Evolutionary conservation across 1,140 invertebrate species (phyloP), one percentile per base, ranked within the genome.

Genomic region (Drosophila busckii): DNA sequence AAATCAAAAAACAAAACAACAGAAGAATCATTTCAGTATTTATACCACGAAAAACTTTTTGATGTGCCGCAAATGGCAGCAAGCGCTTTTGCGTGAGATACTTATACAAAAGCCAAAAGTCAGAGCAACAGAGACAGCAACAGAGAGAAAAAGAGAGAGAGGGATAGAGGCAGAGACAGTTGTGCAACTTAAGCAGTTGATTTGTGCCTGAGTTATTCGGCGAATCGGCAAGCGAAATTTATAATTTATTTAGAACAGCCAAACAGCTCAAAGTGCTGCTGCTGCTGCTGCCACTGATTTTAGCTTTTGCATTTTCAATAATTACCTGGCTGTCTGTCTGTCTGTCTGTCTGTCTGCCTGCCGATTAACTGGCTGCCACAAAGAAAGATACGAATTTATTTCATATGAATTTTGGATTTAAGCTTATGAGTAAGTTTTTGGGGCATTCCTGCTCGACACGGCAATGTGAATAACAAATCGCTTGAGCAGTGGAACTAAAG

Each of bases 211-310:
- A 71, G 75, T 68, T 68, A 68, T 78, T 78, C 73, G 59, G 44
- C 73, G 71, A 73, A 78, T 55, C 64, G 68, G 48, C 67, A 52
- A 68, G 50, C 58, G 28, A 55, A 80, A 80, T 66, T 80, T 68
- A 80, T 80, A 82, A 80, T 80, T 80, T 80, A 80, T 80, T 80
- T 80, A 82, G 75, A 82, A 80, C 75, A 52, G 55, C 17, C 19
- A 31, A 29, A 28, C 41, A 63, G 32, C 38, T 23, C n/a, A 48
- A 48, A 82, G 68, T 60, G 75, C 73, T 78, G 80, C 73, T 78
- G 73, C 66, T 61, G 49, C 25, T 50, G 44, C 12, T n/a, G n/a
- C n/a, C n/a, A n/a, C n/a, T n/a, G n/a, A n/a, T n/a, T n/a, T n/a
- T n/a, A n/a, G n/a, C 19, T 23, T 48, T 28, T 37, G 52, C 52